Base-by-base conservation (phyloP, 2,113 vertebrate genomes). In the Diphyllodes magnificus region DNA sequence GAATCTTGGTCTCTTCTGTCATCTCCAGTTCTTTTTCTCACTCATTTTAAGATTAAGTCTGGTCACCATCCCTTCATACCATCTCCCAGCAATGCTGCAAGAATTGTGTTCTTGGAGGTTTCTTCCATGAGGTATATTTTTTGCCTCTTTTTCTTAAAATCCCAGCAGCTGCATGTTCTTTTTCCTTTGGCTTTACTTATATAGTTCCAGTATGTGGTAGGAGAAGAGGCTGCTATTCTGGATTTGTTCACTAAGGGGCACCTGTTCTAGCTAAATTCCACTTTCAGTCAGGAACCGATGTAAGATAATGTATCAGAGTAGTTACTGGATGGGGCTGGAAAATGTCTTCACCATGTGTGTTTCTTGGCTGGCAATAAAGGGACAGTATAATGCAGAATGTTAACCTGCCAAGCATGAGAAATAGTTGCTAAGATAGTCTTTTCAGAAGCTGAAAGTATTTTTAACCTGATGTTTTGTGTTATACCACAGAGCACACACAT, bases 201-300 rank as follows among this genome's bases (percentile, higher is more conserved):
- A 39, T 57, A 45, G 14, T 68, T 40, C 68, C 35, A 35, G 17
- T 20, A 30, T 42, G n/a, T n/a, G 18, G 10, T 17, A 7, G 53
- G n/a, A 37, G 23, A 57, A 42, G 65, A 66, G 13, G 53, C 71
- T 97, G 96, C 65, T 96, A 30, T 97, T 92, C 97, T 95, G 56
- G 15, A n/a, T 92, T 54, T 86, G 84, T 82, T 86, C 98, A 92
- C 96, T 96, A 88, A 96, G 92, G 79, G 97, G 97, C 93, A 81
- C 30, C 71, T 89, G 40, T 84, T 91, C 7, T 51, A 86, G 30
- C 80, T 54, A 39, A 39, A 50, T 92, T n/a, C 83, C 23, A 27
- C 49, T 84, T 82, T 79, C 51, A 45, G 53, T 47, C 40, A n/a
- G 45, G 35, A 47, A 8, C 0, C 2, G 39, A 28, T 45, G 7